Evolutionary conservation across 2,888 invertebrate genomes (phyloP).

Genomic region (Tetramorium bicarinatum): DNA sequence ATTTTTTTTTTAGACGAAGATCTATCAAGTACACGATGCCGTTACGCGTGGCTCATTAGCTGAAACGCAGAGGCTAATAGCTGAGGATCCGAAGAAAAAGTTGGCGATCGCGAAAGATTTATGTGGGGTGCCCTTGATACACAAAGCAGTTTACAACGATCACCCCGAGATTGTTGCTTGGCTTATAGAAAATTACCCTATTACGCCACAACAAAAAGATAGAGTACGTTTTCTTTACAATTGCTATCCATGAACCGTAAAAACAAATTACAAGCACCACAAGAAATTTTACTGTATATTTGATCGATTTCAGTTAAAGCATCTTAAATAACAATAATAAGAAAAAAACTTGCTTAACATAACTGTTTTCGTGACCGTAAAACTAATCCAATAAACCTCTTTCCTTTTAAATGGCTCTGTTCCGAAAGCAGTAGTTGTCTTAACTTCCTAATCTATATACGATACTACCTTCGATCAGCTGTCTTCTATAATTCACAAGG

Average conservation of each 20-base stretch:
- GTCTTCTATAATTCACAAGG: background rate
- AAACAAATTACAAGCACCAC: background rate
- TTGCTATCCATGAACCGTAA: background rate
- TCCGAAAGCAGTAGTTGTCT: background rate
- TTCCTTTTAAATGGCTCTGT: background rate
- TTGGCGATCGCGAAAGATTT: slow-evolving; percentile 90
- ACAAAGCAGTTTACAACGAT: slow-evolving; percentile 93
- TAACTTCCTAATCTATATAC: background rate
- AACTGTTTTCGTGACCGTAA: background rate
- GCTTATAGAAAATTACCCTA: slow-evolving; percentile 90
- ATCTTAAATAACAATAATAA: background rate
- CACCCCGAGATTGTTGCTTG: slow-evolving; percentile 91
- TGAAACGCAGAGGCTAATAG: slow-evolving; percentile 88
- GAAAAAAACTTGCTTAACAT: background rate
- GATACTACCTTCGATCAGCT: slow-evolving; percentile 8
- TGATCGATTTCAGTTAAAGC: background rate
- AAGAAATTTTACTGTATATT: background rate
- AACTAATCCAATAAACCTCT: background rate
- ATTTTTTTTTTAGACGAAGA: slow-evolving; percentile 88
- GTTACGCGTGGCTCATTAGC: slow-evolving; percentile 91
- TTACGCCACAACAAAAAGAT: slow-evolving; percentile 90
- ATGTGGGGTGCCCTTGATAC: slow-evolving; percentile 91
- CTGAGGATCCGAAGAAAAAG: slow-evolving; percentile 86
- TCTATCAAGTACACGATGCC: slow-evolving; percentile 92
- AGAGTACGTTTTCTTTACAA: slow-evolving; percentile 88